These are phyloP conservation scores for Carcina quercana DNA, from an alignment of 2,888 invertebrate genomes.

Conservation along the genomic window DNA sequence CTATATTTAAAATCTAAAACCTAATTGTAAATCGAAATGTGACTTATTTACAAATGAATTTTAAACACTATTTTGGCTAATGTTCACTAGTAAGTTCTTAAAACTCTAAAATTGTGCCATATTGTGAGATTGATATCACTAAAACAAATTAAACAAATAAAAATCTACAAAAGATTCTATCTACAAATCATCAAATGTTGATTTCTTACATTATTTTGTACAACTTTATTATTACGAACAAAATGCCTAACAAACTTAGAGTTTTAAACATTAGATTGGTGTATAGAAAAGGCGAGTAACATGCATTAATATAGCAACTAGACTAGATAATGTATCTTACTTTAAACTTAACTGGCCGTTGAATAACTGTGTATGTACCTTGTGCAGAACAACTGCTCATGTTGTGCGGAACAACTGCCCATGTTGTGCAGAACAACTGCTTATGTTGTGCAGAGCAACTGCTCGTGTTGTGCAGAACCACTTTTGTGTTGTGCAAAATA, in stretches of 20 bases:
- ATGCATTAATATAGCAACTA: too few species aligned
- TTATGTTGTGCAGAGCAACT: too few species aligned
- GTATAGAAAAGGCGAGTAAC: slow-evolving; percentile 28
- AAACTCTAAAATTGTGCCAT: slow-evolving; percentile 63
- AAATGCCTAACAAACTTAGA: slow-evolving; percentile 41
- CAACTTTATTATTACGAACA: slow-evolving; percentile 47
- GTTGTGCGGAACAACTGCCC: too few species aligned
- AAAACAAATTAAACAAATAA: slow-evolving; percentile 23
- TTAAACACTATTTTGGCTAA: slow-evolving; percentile 70
- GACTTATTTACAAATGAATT: slow-evolving; percentile 61
- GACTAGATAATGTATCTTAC: too few species aligned
- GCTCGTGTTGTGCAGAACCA: too few species aligned
- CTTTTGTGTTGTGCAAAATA: too few species aligned
- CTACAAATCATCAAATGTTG: slow-evolving; percentile 48
- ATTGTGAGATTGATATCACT: slow-evolving; percentile 33
- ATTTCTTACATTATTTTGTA: slow-evolving; percentile 63
- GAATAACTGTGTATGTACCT: too few species aligned
- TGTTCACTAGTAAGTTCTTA: slow-evolving; percentile 66
- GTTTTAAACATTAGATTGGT: slow-evolving; percentile 28
- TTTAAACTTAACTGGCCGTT: too few species aligned
- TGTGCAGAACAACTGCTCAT: too few species aligned
- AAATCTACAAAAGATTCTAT: slow-evolving; percentile 32
- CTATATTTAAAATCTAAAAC: slow-evolving; percentile 44
- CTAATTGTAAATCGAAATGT: slow-evolving; percentile 53
- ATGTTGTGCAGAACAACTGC: too few species aligned